Percentiles rank a stretch among this genome's conserved stretches.
Evolutionary conservation across 2,113 vertebrate species (phyloP).

Genomic region (Onychostoma macrolepis): DNA sequence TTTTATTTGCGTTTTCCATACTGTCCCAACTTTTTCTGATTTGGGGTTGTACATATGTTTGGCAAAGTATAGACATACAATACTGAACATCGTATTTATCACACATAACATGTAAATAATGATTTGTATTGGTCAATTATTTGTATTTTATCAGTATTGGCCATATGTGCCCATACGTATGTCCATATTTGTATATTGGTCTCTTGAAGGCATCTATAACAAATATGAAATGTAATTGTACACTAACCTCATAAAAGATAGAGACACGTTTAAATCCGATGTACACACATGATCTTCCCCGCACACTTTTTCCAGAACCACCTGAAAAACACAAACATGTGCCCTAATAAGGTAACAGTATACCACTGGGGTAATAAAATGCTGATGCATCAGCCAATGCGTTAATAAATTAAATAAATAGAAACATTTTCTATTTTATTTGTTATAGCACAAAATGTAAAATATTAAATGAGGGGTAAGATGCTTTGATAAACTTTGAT

Average conservation of each 20-base stretch:
- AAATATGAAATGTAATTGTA: background rate
- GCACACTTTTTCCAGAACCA: slow-evolving; percentile 62
- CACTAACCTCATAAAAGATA: slow-evolving; percentile 53
- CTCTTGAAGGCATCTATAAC: background rate
- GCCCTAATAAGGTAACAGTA: background rate
- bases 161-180: no score
- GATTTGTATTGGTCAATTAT: no score
- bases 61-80: background rate
- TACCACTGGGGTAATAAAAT: background rate
- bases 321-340: slow-evolving; percentile 37
- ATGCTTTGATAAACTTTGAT: background rate
- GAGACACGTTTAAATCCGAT: slow-evolving; percentile 53
- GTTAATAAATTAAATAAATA: background rate
- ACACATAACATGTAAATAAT: no score
- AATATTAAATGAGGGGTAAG: background rate
- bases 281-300: slow-evolving; percentile 61
- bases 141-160: no score
- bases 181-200: background rate
- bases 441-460: background rate
- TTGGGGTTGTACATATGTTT: background rate
- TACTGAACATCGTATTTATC: background rate
- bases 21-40: no score
- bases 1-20: no score
- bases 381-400: background rate
- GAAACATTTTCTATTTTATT: background rate